Base-by-base conservation (phyloP, 2,113 vertebrate genomes). In the Thryonomys swinderianus region DNA sequence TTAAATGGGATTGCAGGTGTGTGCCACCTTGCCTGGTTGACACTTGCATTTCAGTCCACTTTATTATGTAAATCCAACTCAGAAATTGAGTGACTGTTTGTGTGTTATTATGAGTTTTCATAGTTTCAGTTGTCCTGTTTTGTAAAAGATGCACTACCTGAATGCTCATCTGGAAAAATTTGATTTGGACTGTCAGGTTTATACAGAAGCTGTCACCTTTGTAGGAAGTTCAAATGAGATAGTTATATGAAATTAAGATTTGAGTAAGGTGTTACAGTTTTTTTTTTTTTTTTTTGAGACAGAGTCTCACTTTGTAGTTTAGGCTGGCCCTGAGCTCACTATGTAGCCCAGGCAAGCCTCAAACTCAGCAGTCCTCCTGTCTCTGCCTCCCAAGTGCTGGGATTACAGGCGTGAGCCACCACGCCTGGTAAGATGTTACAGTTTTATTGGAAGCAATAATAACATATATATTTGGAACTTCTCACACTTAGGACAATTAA, bases 91-190 rank as follows among this genome's bases (percentile, higher is more conserved):
- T 37, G 13, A 18, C 11, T 86, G n/a, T n/a, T n/a, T 59, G 37
- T 69, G 40, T 83, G 23, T 73, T 34, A 40, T 30, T 48, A 8
- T 1, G 18, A 14, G 10, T 37, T 30, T 53, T 12, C 45, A 6
- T 79, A 53, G 45, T 57, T 94, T 87, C 51, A 73, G 61, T 34
- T 93, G 62, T 69, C 34, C 18, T 91, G 10, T 88, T 93, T 80
- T 48, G 25, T 23, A 90, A n/a, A 88, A 83, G 34, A n/a, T n/a
- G 7, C 3, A 3, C 21, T 12, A 20, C 30, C 40, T 59, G 11
- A 78, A 57, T 57, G 42, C n/a, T 17, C 48, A 4, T 16, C 18
- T 27, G 30, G 20, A n/a, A 67, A 76, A 34, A 20, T 51, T 23
- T 32, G n/a, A 48, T 80, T 17, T 40, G 55, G 66, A n/a, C 42